phyloP scores from a whole-genome alignment of 2,888 invertebrate species.

The Palloptera scutellata region DNA sequence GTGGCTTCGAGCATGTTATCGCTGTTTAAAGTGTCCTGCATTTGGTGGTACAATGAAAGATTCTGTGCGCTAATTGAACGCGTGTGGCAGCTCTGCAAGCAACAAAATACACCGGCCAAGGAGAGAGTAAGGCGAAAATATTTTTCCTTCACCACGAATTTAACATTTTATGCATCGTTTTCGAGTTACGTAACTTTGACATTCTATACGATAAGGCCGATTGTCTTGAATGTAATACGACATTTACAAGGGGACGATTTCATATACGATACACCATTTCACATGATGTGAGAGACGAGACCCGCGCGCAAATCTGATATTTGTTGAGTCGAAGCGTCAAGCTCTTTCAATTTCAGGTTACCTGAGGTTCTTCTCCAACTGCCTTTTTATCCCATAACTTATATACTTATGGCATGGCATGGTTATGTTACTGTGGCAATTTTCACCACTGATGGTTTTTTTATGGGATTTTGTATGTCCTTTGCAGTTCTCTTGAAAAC shows the following conservation, averaged over 20 bases:
- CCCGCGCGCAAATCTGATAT: too few relatives aligned
- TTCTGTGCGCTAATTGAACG: constrained; percentile 44
- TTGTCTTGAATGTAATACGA: constrained; percentile 42
- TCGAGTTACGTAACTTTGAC: constrained; percentile 46
- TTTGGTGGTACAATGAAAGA: constrained; percentile 51
- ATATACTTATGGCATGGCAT: constrained; percentile 51
- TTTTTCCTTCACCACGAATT: constrained; percentile 47
- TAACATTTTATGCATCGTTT: constrained; percentile 42
- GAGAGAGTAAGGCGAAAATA: constrained; percentile 42
- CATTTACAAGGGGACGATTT: constrained; percentile 43
- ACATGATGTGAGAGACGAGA: constrained; percentile 53
- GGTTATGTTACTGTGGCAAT: constrained; percentile 52
- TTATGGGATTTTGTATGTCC: constrained; percentile 53
- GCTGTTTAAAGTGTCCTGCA: constrained; percentile 46
- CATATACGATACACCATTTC: constrained; percentile 54
- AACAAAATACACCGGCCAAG: constrained; percentile 35
- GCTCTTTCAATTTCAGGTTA: constrained; percentile 44
- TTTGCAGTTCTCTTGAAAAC: constrained; percentile 46
- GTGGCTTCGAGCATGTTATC: constrained; percentile 53
- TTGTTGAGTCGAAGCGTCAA: too few relatives aligned
- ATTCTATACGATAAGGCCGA: constrained; percentile 46
- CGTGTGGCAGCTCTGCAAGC: constrained; percentile 40
- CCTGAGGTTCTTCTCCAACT: constrained; percentile 46
- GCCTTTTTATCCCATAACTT: constrained; percentile 52
- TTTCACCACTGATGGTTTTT: constrained; percentile 52